Evolutionary conservation across 2,888 invertebrate species (phyloP), one percentile per base, ranked within the genome.

Genomic region (Ctena decussata): DNA sequence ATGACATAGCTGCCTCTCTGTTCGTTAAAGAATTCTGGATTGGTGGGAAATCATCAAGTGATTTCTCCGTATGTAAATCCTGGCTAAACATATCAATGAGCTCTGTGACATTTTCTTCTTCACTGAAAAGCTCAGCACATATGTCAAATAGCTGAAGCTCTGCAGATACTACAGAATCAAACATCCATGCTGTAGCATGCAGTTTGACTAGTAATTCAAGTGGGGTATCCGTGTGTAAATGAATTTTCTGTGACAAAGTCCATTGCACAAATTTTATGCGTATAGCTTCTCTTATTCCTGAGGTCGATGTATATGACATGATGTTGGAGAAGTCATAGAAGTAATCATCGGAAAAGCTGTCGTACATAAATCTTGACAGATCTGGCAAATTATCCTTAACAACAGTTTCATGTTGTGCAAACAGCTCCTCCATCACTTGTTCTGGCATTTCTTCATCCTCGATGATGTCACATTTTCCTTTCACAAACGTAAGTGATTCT

Each of bases 391-490:
- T 80, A 32, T 70, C 46, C 0, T 57, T 21, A 44, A 91, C 41
- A 15, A 84, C 77, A 39, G 77, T 72, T 70, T 83, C 77, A 30
- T 89, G 89, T 41, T 71, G 77, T 15, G 73, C 11, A 1, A 85
- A 65, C 0, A 89, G 60, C 30, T 84, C 82, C 41, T 44, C 18
- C 21, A 90, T 39, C 11, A 91, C 21, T 21, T 85, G 83, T 0
- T 21, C 30, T 15, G 90, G 90, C 32, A 90, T 30, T 5, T 79
- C 80, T 24, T 85, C 87, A 27, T 90, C 89, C 12, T 75, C 77
- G 15, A 86, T 89, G 21, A 87, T 30, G 5, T 86, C 87, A 82
- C 83, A 85, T 39, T 83, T 71, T 1, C 74, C 74, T 60, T 86
- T 88, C 0, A 87, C 30, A 37, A 77, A 76, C 15, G 35, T 70